phyloP scores from a whole-genome alignment of 2,113 vertebrate genomes.

The Cervus canadensis region DNA sequence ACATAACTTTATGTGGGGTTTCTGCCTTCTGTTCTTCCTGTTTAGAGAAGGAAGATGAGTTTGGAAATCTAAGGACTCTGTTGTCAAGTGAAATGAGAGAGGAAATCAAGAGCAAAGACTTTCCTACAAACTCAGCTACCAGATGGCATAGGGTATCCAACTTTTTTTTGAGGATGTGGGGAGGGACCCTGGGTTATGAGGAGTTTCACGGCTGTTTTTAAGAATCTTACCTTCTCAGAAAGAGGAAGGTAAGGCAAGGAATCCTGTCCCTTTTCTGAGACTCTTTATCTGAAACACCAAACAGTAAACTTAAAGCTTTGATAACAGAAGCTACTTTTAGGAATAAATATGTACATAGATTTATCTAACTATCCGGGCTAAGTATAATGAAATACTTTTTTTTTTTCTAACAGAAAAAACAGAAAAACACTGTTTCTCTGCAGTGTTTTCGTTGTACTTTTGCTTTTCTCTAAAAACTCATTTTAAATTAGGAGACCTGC shows the following conservation, averaged over 20 bases:
- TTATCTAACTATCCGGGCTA: not conserved
- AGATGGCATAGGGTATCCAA: not conserved
- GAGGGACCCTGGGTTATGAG: not conserved
- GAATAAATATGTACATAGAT: not conserved
- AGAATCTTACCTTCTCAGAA: not conserved
- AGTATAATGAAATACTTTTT: not conserved
- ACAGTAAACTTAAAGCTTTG: not conserved
- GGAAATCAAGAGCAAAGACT: not conserved
- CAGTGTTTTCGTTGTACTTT: not conserved
- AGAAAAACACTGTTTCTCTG: not conserved
- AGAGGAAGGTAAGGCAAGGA: not conserved
- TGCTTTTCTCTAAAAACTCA: not conserved
- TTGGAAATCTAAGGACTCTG: constrained; percentile 27
- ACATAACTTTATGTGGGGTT: not conserved
- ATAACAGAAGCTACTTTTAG: not conserved
- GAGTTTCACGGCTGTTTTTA: not conserved
- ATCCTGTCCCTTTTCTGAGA: not conserved
- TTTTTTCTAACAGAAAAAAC: too few species aligned
- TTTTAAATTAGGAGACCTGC: not conserved
- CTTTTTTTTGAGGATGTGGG: not conserved
- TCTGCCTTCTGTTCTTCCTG: not conserved
- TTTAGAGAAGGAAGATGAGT: not conserved
- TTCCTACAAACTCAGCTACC: not conserved
- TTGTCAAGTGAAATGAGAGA: not conserved
- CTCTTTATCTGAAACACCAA: not conserved